A percentile compares a stretch with the other conserved stretches of the same genome.
phyloP scores from a whole-genome alignment of 2,113 vertebrate genomes.

The Kryptolebias marmoratus region DNA sequence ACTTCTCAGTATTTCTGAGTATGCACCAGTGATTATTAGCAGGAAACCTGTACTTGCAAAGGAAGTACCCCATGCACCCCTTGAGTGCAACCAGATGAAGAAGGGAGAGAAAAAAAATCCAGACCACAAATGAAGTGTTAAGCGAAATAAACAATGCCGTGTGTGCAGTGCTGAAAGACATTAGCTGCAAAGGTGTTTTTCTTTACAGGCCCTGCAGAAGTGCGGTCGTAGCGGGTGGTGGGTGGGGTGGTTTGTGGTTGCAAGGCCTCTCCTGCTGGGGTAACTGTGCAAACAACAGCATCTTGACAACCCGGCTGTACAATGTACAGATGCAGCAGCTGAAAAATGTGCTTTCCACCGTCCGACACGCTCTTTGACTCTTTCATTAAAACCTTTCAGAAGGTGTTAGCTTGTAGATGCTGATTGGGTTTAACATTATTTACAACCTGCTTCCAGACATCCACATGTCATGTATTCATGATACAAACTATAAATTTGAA shows the following conservation, averaged over 20 bases:
- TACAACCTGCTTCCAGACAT: too few species aligned
- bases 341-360: slow-evolving; percentile 31
- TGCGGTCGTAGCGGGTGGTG: slow-evolving; percentile 46
- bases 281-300: slow-evolving; percentile 67
- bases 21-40: slow-evolving; percentile 57
- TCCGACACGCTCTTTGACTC: slow-evolving; percentile 16
- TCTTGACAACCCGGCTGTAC: slow-evolving; percentile 54
- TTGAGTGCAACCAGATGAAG: slow-evolving; percentile 76
- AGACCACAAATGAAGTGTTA: slow-evolving; percentile 78
- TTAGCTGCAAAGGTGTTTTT: slow-evolving; percentile 65
- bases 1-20: slow-evolving; percentile 33
- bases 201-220: slow-evolving; percentile 61
- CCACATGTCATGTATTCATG: slow-evolving; percentile 14
- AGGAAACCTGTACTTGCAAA: slow-evolving; percentile 66
- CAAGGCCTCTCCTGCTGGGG: slow-evolving; percentile 54
- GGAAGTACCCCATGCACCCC: slow-evolving; percentile 57
- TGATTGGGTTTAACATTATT: too few species aligned
- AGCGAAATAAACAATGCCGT: slow-evolving; percentile 78
- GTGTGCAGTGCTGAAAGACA: slow-evolving; percentile 63
- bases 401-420: too few species aligned
- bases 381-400: background rate
- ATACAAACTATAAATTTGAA: slow-evolving; percentile 21
- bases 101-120: slow-evolving; percentile 31
- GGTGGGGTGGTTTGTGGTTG: slow-evolving; percentile 41
- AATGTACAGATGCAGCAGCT: slow-evolving; percentile 37